These are phyloP conservation scores for Philotrypesis tridentata DNA, from an alignment of 1,140 invertebrate genomes.

Conservation along the genomic window DNA sequence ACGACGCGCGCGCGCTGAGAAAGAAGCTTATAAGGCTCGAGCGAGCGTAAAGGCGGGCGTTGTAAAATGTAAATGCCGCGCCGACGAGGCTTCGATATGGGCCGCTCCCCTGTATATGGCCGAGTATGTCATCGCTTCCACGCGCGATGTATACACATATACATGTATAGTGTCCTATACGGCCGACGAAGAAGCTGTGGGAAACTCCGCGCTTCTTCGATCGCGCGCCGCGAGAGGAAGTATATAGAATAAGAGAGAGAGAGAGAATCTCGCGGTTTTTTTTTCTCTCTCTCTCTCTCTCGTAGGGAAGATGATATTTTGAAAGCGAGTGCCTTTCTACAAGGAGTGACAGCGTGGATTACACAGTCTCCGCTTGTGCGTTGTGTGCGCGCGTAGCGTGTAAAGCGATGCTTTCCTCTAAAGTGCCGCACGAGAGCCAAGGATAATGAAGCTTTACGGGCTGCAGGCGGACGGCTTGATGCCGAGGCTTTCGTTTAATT, in stretches of 20 bases:
- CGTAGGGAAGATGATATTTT: background rate
- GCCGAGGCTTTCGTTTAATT: conserved; percentile 24
- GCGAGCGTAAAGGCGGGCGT: background rate
- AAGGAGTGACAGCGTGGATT: too few species aligned
- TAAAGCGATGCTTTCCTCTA: background rate
- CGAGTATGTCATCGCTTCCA: background rate
- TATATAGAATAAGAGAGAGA: too few species aligned
- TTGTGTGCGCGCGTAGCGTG: background rate
- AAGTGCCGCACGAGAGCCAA: too few species aligned
- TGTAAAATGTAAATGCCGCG: conserved; percentile 53
- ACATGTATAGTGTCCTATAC: background rate
- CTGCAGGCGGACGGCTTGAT: background rate
- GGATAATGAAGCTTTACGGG: conserved; percentile 25
- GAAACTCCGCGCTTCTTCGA: too few species aligned
- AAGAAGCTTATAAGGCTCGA: background rate
- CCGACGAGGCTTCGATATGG: conserved; percentile 13
- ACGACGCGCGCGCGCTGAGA: background rate
- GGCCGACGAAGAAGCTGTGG: background rate
- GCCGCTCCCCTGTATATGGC: conserved; percentile 13
- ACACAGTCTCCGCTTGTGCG: too few species aligned
- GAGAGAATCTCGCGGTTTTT: background rate
- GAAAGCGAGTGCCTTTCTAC: background rate
- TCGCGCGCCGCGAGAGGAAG: background rate
- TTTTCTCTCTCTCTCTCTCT: too few species aligned
- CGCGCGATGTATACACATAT: too few species aligned